Percentiles rank a stretch among this genome's conserved stretches.
phyloP scores from a whole-genome alignment of 2,888 invertebrate genomes.

The Mylabris sibirica region DNA sequence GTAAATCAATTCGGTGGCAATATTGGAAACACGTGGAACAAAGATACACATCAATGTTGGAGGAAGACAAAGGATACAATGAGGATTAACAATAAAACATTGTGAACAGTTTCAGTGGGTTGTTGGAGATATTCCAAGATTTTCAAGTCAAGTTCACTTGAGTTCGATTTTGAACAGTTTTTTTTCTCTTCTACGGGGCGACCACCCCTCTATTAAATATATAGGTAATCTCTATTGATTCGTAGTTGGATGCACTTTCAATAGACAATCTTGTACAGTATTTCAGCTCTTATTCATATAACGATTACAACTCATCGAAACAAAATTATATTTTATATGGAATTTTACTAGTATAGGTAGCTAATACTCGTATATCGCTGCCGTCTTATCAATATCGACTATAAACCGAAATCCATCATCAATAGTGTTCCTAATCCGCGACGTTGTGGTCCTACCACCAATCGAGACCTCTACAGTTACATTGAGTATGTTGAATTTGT shows the following conservation, averaged over 20 bases:
- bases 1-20: slow-evolving; percentile 55
- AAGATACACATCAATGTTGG: slow-evolving; percentile 36
- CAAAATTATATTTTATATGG: neutral
- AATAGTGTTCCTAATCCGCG: neutral
- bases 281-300: neutral
- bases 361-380: neutral
- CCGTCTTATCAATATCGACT: neutral
- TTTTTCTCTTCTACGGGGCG: slow-evolving; percentile 3
- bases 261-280: neutral
- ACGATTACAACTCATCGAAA: neutral
- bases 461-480: slow-evolving; percentile 8
- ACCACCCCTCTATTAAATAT: slow-evolving; percentile 48
- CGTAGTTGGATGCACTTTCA: slow-evolving; percentile 26
- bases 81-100: slow-evolving; percentile 30
- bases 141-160: slow-evolving; percentile 56
- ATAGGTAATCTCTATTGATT: slow-evolving; percentile 56
- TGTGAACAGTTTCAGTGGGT: slow-evolving; percentile 35
- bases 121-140: slow-evolving; percentile 52
- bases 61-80: slow-evolving; percentile 34
- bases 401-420: neutral
- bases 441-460: neutral
- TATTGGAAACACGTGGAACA: slow-evolving; percentile 39
- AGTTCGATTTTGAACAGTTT: slow-evolving; percentile 49
- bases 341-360: neutral
- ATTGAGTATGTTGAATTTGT: slow-evolving; percentile 26